Evolutionary conservation across 2,797 vertebrate genomes (phyloP), one percentile per base, ranked within the genome.

Genomic region (Triplophysa yarkandensis): DNA sequence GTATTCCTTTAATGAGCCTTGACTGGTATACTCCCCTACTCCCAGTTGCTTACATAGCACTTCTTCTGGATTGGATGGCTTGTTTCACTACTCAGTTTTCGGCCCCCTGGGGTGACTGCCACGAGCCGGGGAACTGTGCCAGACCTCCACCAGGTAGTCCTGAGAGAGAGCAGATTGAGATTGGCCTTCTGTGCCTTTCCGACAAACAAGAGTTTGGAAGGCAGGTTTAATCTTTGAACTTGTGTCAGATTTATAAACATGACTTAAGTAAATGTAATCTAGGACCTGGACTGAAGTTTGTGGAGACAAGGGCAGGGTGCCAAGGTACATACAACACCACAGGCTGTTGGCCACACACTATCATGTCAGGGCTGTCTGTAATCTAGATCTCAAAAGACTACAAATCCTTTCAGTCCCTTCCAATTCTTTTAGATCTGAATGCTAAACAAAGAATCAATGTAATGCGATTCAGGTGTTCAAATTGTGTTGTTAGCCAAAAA

Each of bases 1-100:
- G 65, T 82, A 74, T 77, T 83, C 74, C 61, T 81, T 66, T 81
- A 83, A 84, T 81, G 81, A 76, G 67, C 71, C 80, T 74, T 80
- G 80, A 83, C 77, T 77, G 54, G 68, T 54, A 6, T 76, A 74
- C 66, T 41, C 36, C 71, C 54, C 32, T 43, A 32, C 64, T 76
- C 41, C 61, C 23, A 39, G 67, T 52, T 80, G 66, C 74, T 83
- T 68, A 71, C 58, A 44, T 63, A 77, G 74, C 77, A 78, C 81
- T 82, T 64, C 30, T 48, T 27, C 54, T 48, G 48, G 72, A 81
- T 76, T 74, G 77, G 77, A 64, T 60, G 43, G 70, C 67, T 63
- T 76, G 62, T 82, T 79, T 81, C 60, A 60, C 61, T 81, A 65
- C 68, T 57, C 61, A n/a, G 32, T 70, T 72, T 68, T 55, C 54